Evolutionary conservation across 1,140 invertebrate species (phyloP).

Genomic region (Musca domestica): DNA sequence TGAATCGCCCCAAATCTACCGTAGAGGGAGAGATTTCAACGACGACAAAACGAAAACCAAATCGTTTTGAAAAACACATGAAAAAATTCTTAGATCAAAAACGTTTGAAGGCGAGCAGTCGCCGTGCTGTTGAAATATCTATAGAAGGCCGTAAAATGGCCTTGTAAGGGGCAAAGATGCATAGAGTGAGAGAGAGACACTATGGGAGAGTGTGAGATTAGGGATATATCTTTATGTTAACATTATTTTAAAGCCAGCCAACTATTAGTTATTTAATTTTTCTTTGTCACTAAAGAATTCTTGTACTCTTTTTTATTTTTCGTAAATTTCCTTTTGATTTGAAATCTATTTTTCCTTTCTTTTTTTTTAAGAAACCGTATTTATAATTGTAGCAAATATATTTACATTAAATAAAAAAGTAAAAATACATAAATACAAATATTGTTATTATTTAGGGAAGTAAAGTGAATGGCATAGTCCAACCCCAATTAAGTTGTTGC

Average conservation of each 20-base stretch:
- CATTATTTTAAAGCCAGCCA: background rate
- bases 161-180: slow-evolving; percentile 58
- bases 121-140: slow-evolving; percentile 86
- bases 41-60: slow-evolving; percentile 75
- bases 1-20: slow-evolving; percentile 89
- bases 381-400: background rate
- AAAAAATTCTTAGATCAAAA: slow-evolving; percentile 86
- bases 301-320: slow-evolving; percentile 1
- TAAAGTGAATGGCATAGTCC: too few relatives aligned
- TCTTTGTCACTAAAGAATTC: background rate
- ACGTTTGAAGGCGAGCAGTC: slow-evolving; percentile 67
- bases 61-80: slow-evolving; percentile 87
- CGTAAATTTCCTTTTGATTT: too few relatives aligned
- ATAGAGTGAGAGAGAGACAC: background rate
- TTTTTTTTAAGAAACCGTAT: too few relatives aligned
- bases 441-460: too few relatives aligned
- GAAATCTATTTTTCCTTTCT: too few relatives aligned
- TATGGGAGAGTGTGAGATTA: too few relatives aligned
- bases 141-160: slow-evolving; percentile 96
- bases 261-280: background rate
- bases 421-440: too few relatives aligned
- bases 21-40: slow-evolving; percentile 80
- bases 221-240: background rate
- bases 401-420: slow-evolving; percentile 2
- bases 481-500: too few relatives aligned